A percentile compares a stretch with the other conserved stretches of the same genome.
Conservation (phyloP, 2,888 invertebrate genomes). For the Seira musarum region DNA sequence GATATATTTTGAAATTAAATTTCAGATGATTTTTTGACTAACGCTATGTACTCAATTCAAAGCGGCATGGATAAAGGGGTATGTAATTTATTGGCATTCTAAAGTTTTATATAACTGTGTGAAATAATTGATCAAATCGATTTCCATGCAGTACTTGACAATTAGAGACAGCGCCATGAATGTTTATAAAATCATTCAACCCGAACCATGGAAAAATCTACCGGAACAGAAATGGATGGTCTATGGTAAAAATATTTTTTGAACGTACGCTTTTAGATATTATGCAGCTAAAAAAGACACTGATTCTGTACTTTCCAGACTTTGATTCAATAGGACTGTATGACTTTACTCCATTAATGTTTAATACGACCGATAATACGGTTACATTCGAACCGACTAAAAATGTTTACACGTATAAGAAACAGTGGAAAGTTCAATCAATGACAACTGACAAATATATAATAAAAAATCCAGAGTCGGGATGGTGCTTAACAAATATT, state of each 20-base stretch:
- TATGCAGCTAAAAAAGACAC: conserved; percentile 6
- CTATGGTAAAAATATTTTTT: conserved; percentile 47
- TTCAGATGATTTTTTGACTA: conserved; percentile 47
- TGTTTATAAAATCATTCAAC: conserved; percentile 51
- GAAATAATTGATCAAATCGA: too few relatives aligned
- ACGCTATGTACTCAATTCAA: conserved; percentile 54
- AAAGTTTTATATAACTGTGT: too few relatives aligned
- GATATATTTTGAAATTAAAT: too few relatives aligned
- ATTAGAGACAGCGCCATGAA: conserved; percentile 32
- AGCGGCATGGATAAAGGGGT: conserved; percentile 55
- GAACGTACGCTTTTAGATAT: too few relatives aligned
- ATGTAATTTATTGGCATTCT: conserved; percentile 16
- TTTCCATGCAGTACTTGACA: conserved; percentile 38
- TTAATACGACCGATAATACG: conserved; percentile 52
- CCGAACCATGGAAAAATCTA: conserved; percentile 39
- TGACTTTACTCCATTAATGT: conserved; percentile 56
- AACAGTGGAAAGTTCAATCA: conserved; percentile 54
- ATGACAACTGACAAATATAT: conserved; percentile 43
- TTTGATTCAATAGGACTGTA: conserved; percentile 55
- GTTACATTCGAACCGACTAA: conserved; percentile 56
- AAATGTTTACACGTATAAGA: conserved; percentile 54
- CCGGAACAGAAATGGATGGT: conserved; percentile 56
- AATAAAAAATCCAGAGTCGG: conserved; percentile 56
- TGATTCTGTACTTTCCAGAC: conserved; percentile 47
- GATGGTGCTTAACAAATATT: conserved; percentile 51